These are phyloP conservation scores for Marronus borbonicus DNA, from an alignment of 2,888 invertebrate species.

Conservation along the genomic window DNA sequence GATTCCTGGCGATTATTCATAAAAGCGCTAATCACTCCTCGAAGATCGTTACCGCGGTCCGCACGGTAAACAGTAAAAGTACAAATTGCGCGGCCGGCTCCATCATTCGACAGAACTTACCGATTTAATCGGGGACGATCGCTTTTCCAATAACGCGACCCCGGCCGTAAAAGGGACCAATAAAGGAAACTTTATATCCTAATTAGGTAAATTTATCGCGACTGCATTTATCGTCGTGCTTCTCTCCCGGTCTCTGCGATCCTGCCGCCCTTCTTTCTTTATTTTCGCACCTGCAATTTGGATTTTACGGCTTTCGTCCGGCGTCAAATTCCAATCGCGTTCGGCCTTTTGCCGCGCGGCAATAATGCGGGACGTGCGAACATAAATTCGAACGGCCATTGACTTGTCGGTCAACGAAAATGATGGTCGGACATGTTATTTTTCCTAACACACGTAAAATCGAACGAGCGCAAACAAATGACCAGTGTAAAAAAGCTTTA, in stretches of 20 bases:
- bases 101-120: slow-evolving; percentile 36
- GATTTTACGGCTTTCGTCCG: not conserved
- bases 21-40: slow-evolving; percentile 40
- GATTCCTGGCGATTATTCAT: slow-evolving; percentile 26
- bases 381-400: slow-evolving; percentile 2
- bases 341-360: not conserved
- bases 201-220: slow-evolving; percentile 46
- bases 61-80: slow-evolving; percentile 38
- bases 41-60: slow-evolving; percentile 32
- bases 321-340: slow-evolving; percentile 14
- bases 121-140: slow-evolving; percentile 38
- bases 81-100: slow-evolving; percentile 28
- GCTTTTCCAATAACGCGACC: slow-evolving; percentile 37
- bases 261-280: not conserved
- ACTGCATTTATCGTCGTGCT: slow-evolving; percentile 26
- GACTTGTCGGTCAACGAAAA: not conserved
- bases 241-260: not conserved
- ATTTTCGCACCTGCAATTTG: slow-evolving; percentile 39
- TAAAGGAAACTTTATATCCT: slow-evolving; percentile 45
- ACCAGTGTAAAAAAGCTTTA: too few species aligned
- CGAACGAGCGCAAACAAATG: too few species aligned
- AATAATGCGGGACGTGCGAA: not conserved
- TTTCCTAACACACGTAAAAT: too few species aligned
- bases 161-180: slow-evolving; percentile 37
- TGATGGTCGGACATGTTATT: too few species aligned